phyloP scores from a whole-genome alignment of 2,113 vertebrate species.

The Micronycteris hirsuta region DNA sequence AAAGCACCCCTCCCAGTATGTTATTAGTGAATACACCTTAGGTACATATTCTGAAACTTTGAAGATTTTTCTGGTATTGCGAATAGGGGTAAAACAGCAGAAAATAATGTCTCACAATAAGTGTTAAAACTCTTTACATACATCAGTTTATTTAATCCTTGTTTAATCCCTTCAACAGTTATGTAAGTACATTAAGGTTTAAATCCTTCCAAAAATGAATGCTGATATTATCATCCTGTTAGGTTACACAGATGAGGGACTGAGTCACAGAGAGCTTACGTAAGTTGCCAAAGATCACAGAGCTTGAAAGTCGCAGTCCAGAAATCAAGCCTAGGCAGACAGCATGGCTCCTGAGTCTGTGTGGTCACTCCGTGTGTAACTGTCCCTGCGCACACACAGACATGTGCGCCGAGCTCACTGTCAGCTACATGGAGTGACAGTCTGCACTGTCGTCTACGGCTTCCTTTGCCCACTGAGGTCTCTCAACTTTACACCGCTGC shows the following conservation, averaged over 20 bases:
- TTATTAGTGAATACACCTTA: neutral
- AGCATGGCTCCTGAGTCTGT: neutral
- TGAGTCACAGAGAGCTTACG: neutral
- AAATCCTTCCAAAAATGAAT: neutral
- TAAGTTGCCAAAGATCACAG: neutral
- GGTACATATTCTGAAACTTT: neutral
- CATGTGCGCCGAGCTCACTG: neutral
- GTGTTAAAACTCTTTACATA: neutral
- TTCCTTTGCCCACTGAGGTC: neutral
- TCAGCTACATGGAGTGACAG: rapidly evolving
- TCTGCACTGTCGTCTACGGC: rapidly evolving
- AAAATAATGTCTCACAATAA: neutral
- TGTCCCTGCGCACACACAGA: neutral
- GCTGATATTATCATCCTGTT: neutral
- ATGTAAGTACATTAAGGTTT: neutral
- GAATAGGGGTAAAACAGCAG: neutral
- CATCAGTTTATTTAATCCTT: neutral
- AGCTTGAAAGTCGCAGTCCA: neutral
- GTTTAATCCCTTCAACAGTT: neutral
- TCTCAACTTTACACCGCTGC: neutral
- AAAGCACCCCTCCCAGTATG: neutral
- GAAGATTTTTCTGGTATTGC: neutral
- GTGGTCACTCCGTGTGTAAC: rapidly evolving
- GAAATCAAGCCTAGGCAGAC: neutral
- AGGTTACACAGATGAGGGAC: neutral